Evolutionary conservation across 1,140 invertebrate genomes (phyloP), one percentile per base, ranked within the genome.

Genomic region (Bombus pyrosoma): DNA sequence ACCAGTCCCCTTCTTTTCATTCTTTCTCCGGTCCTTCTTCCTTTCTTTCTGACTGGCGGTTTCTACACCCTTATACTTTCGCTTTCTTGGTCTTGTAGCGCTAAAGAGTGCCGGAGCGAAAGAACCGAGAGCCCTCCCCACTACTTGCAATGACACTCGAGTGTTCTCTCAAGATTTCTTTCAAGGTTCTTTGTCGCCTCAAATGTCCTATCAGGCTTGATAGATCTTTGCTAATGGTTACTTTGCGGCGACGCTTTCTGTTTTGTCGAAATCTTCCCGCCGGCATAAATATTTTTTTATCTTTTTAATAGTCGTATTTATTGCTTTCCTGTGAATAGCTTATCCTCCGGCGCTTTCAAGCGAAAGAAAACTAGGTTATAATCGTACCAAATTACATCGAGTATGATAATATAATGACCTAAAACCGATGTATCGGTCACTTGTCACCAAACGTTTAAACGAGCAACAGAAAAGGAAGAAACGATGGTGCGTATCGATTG

Each of bases 161-260:
- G 87, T 86, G 89, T 89, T 89, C 91, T 91, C 81, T 84, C 83
- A 80, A 80, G 71, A 81, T 85, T 89, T 90, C 89, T 91, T 85
- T 90, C 90, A 83, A 88, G 88, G 74, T 86, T 91, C 91, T 90
- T 90, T 90, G 83, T 78, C 82, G 81, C 83, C 89, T 81, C 81
- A 53, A 81, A 92, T 89, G 87, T 88, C 75, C 84, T 91, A 92
- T 91, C 89, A 91, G 82, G 57, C 89, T 88, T 89, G 91, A 91
- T 90, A 92, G 91, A 92, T 91, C 91, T 90, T 73, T 78, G 81
- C 86, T 91, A 92, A 91, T 91, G 89, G 91, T 91, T 86, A 92
- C 89, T 89, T 83, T 89, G 87, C 85, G 87, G 84, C 75, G 43
- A 80, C 76, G 83, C 77, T 83, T 73, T 78, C 41, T 37, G 28